Percentiles rank a stretch among this genome's conserved stretches.
phyloP scores from a whole-genome alignment of 2,888 invertebrate species.

The Microctonus brassicae region DNA sequence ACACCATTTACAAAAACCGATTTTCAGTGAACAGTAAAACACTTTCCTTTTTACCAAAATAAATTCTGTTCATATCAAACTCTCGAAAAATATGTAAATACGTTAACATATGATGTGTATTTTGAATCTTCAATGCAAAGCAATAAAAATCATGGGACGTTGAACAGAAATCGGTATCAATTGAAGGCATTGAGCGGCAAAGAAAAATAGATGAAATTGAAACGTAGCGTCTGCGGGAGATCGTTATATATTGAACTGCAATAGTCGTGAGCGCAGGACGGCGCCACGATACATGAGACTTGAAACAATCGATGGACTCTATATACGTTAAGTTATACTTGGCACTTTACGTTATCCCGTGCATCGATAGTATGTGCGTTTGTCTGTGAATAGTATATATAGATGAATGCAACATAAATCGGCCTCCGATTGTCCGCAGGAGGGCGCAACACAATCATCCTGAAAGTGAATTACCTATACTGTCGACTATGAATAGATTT shows the following conservation, averaged over 20 bases:
- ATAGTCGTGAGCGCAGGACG: constrained; percentile 33
- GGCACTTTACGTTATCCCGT: constrained; percentile 12
- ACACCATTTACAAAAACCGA: no score
- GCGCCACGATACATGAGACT: constrained; percentile 11
- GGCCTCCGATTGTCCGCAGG: constrained; percentile 4
- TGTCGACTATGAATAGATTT: constrained; percentile 1
- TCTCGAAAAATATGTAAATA: background rate
- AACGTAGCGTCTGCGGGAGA: constrained; percentile 44
- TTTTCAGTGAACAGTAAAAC: no score
- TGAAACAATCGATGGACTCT: constrained; percentile 11
- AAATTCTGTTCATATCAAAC: background rate
- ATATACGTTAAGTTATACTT: constrained; percentile 9
- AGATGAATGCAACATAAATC: constrained; percentile 8
- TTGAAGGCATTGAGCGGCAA: constrained; percentile 27
- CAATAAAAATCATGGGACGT: constrained; percentile 27
- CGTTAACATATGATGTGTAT: background rate
- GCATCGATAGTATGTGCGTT: background rate
- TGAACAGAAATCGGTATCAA: constrained; percentile 30
- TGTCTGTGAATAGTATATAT: background rate
- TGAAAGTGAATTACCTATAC: constrained; percentile 1
- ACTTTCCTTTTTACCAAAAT: no score
- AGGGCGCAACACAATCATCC: constrained; percentile 1
- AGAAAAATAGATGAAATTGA: constrained; percentile 42
- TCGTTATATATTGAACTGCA: constrained; percentile 48
- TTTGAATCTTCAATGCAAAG: constrained; percentile 15